These are phyloP conservation scores for Hirtodrosophila alboralis DNA, from an alignment of 2,888 invertebrate genomes.

Conservation along the genomic window DNA sequence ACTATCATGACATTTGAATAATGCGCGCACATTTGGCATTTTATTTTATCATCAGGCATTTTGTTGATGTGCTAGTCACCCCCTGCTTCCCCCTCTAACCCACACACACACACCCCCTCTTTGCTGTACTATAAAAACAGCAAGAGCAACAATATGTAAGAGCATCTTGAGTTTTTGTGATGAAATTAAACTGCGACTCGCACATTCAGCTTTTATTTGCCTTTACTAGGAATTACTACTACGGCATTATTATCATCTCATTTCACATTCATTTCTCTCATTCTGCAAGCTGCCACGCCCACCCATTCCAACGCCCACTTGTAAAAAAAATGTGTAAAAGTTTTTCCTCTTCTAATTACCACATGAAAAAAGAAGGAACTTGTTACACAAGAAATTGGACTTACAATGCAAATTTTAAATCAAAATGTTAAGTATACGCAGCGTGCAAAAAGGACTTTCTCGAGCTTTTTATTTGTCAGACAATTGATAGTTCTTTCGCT, in stretches of 20 bases:
- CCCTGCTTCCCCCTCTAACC: constrained; percentile 3
- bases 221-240: too few species aligned
- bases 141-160: constrained; percentile 10
- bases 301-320: background rate
- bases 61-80: constrained; percentile 62
- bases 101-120: background rate
- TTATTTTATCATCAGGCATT: constrained; percentile 76
- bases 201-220: constrained; percentile 58
- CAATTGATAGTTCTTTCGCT: too few species aligned
- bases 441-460: too few species aligned
- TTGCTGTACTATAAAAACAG: constrained; percentile 17
- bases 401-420: constrained; percentile 56
- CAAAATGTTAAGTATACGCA: constrained; percentile 53
- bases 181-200: constrained; percentile 72
- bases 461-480: too few species aligned
- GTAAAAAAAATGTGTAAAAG: constrained; percentile 11
- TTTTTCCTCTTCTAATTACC: constrained; percentile 58
- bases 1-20: constrained; percentile 77
- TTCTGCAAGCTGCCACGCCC: constrained; percentile 37
- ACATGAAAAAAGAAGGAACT: constrained; percentile 28
- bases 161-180: constrained; percentile 44
- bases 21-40: constrained; percentile 76
- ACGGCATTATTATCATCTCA: constrained; percentile 59
- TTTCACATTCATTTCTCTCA: constrained; percentile 55
- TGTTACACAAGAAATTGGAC: too few species aligned